Evolutionary conservation across 2,797 vertebrate species (phyloP).

Genomic region (Remorina albescens): DNA sequence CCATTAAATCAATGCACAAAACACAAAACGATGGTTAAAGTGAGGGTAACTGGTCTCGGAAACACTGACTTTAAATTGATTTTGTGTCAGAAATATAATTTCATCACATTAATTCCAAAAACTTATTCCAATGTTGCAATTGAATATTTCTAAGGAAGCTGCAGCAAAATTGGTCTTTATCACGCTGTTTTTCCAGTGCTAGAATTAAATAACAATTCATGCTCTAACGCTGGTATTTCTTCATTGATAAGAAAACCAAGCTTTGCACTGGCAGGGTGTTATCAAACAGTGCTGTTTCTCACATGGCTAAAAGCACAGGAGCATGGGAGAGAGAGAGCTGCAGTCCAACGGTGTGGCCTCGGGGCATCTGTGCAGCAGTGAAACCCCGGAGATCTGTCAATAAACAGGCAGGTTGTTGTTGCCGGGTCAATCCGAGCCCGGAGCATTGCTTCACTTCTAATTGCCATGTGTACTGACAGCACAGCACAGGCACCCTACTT

Average conservation of each 20-base stretch:
- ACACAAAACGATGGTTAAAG: not conserved
- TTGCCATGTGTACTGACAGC: slow-evolving; percentile 69
- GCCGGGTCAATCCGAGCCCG: slow-evolving; percentile 76
- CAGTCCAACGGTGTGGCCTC: slow-evolving; percentile 59
- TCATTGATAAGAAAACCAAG: slow-evolving; percentile 58
- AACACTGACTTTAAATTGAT: slow-evolving; percentile 15
- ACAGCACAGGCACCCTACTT: slow-evolving; percentile 34
- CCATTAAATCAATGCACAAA: not conserved
- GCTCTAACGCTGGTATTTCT: slow-evolving; percentile 55
- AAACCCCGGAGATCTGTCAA: slow-evolving; percentile 74
- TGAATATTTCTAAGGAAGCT: slow-evolving; percentile 31
- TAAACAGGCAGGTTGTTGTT: slow-evolving; percentile 78
- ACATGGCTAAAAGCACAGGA: slow-evolving; percentile 52
- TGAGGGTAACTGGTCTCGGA: slow-evolving; percentile 1
- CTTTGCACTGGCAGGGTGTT: slow-evolving; percentile 44
- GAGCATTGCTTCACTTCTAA: slow-evolving; percentile 74
- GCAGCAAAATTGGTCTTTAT: slow-evolving; percentile 46
- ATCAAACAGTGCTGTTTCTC: slow-evolving; percentile 61
- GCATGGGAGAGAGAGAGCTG: slow-evolving; percentile 31
- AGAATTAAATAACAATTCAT: slow-evolving; percentile 58
- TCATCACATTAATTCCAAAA: slow-evolving; percentile 15
- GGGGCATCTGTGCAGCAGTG: slow-evolving; percentile 67
- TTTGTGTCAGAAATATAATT: slow-evolving; percentile 37
- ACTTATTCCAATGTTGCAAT: slow-evolving; percentile 12
- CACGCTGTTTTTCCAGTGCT: slow-evolving; percentile 35